Evolutionary conservation across 2,113 vertebrate genomes (phyloP), one percentile per base, ranked within the genome.

Genomic region (Spermophilus dauricus): DNA sequence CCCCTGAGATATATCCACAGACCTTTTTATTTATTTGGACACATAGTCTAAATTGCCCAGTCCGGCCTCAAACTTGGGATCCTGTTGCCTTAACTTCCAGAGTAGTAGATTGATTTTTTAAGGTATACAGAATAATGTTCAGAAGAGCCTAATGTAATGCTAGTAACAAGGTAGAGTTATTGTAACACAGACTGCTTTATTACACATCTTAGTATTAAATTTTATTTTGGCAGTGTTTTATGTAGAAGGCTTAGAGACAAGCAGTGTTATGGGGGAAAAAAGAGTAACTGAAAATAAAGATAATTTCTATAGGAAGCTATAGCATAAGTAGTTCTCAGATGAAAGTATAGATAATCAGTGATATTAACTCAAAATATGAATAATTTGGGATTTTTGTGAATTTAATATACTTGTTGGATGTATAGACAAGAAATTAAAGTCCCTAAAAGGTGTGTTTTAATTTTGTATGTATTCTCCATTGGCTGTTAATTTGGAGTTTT

Each of bases 401-500:
- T 92, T 86, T 63, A 39, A 48, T 92, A 26, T 2, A 63, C 28
- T 67, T 56, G 3, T 70, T 94, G 22, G 56, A 67, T 4, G 14
- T 48, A 26, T 48, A 75, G 11, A 70, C 28, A 91, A 92, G 53
- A 94, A 96, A 34, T 93, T 83, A 67, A 93, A 81, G 16, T 80
- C 53, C 17, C 4, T 72, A 34, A 24, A 75, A 93, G 39, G 72
- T 77, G 9, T 75, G 30, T 94, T 92, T 97, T 89, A 89, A 89
- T 96, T 94, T 95, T 95, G 14, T 61, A 45, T 84, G 45, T 95
- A 12, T 17, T 69, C 8, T 84, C 13, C n/a, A 56, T 76, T 39
- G 42, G 80, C 86, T 88, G 20, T 86, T 85, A 58, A 84, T 81
- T 93, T 95, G 85, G 72, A 86, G 32, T 93, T 92, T 84, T 77